phyloP scores from a whole-genome alignment of 2,888 invertebrate genomes.

The Nomada ruficornis region DNA sequence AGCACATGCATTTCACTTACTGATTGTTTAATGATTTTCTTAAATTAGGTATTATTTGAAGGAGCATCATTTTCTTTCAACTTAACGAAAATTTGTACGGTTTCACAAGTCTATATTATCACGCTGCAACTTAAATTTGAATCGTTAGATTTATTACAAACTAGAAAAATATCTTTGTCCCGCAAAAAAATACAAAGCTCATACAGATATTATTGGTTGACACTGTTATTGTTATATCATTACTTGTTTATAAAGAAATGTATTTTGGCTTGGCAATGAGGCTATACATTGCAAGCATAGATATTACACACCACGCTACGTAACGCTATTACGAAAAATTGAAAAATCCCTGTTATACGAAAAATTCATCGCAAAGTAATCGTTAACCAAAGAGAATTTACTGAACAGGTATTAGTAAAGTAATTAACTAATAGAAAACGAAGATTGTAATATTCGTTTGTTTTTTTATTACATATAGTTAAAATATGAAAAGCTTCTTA shows the following conservation, averaged over 20 bases:
- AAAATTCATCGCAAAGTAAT: too few relatives aligned
- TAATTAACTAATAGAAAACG: too few relatives aligned
- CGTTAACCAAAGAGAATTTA: too few relatives aligned
- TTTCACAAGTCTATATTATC: background rate
- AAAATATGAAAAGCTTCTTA: background rate
- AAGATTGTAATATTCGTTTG: too few relatives aligned
- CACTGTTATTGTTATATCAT: background rate
- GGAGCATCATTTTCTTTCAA: background rate
- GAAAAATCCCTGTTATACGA: too few relatives aligned
- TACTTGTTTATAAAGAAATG: too few relatives aligned
- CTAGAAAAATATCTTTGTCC: background rate
- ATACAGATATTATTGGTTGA: background rate
- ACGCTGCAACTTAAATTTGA: background rate
- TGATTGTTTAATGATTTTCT: background rate
- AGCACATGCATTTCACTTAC: slow-evolving; percentile 30
- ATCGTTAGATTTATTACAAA: background rate
- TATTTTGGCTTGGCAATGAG: too few relatives aligned
- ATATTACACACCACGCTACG: too few relatives aligned
- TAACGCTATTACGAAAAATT: too few relatives aligned
- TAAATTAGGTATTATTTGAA: background rate
- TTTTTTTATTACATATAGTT: background rate
- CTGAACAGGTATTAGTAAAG: too few relatives aligned
- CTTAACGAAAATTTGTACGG: background rate
- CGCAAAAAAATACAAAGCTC: background rate
- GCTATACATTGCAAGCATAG: too few relatives aligned